phyloP scores from a whole-genome alignment of 35 echinoderm and acorn worm genomes.

The Heliocidaris erythrogramma region DNA sequence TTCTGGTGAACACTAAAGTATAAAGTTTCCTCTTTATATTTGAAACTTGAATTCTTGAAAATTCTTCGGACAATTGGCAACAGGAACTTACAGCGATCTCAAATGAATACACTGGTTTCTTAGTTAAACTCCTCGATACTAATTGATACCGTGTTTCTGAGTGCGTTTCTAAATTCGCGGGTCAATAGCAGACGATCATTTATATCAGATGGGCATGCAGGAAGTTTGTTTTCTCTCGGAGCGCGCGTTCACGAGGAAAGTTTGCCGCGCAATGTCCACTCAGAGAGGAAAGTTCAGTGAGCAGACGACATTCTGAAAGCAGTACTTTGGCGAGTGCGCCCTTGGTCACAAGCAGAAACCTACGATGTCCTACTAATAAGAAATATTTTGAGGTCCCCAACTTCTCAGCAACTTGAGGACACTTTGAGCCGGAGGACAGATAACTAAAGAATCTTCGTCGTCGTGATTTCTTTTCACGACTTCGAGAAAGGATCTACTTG shows the following conservation, averaged over 20 bases:
- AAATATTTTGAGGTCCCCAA: not conserved
- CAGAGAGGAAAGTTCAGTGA: not conserved
- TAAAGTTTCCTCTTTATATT: not conserved
- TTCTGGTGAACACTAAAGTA: not conserved
- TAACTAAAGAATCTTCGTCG: not conserved
- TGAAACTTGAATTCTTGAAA: not conserved
- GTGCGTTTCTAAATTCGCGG: not conserved
- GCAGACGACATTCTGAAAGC: not conserved
- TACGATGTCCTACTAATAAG: not conserved
- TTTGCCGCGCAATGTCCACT: not conserved
- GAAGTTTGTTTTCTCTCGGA: not conserved
- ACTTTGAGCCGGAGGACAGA: not conserved
- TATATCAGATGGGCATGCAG: not conserved
- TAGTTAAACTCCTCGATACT: not conserved
- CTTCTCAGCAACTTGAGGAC: not conserved
- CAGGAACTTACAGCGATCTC: not conserved
- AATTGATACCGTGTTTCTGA: not conserved
- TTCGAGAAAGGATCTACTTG: not conserved
- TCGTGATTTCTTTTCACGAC: not conserved
- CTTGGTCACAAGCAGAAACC: not conserved
- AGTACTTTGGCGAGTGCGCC: not conserved
- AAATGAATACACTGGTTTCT: not conserved
- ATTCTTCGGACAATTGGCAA: not conserved
- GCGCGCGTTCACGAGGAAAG: not conserved
- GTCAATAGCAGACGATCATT: not conserved